Percentiles rank a stretch among this genome's conserved stretches.
These are phyloP conservation scores for Phylloscopus trochilus DNA, from an alignment of 2,113 vertebrate species.

Conservation along the genomic window DNA sequence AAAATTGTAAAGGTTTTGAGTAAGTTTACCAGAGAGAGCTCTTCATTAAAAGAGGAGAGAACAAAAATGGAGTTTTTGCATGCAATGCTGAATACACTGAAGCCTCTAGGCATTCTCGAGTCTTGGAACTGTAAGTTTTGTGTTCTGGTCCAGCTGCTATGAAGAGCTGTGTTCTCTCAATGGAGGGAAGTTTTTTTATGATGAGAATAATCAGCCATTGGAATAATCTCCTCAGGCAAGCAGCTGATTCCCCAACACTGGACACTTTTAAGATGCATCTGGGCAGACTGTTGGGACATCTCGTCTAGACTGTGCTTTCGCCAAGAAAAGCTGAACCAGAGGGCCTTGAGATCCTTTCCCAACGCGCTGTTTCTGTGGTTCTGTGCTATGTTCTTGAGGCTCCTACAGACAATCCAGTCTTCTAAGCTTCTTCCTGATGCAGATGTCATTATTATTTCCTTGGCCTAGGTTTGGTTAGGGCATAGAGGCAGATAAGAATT, in stretches of 20 bases:
- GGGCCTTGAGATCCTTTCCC: neutral
- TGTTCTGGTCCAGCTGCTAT: neutral
- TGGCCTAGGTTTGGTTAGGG: neutral
- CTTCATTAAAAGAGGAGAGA: neutral
- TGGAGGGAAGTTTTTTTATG: neutral
- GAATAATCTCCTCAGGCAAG: neutral
- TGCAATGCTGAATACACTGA: neutral
- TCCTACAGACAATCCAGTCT: neutral
- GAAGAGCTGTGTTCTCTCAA: neutral
- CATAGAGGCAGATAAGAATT: neutral
- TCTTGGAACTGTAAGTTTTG: neutral
- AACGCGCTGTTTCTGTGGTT: fast-evolving
- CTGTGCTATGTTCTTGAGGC: neutral
- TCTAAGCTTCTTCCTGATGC: neutral
- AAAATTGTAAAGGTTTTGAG: neutral
- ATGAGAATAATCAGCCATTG: neutral
- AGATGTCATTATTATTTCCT: neutral
- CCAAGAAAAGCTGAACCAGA: neutral
- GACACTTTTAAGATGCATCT: neutral
- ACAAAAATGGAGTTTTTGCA: neutral
- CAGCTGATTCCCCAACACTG: neutral
- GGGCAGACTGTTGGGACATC: neutral
- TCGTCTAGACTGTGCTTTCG: neutral
- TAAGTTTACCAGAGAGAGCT: neutral
- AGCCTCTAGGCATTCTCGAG: neutral